These are phyloP conservation scores for Gallinago jamesoni DNA, from an alignment of 2,113 vertebrate genomes.

Conservation along the genomic window DNA sequence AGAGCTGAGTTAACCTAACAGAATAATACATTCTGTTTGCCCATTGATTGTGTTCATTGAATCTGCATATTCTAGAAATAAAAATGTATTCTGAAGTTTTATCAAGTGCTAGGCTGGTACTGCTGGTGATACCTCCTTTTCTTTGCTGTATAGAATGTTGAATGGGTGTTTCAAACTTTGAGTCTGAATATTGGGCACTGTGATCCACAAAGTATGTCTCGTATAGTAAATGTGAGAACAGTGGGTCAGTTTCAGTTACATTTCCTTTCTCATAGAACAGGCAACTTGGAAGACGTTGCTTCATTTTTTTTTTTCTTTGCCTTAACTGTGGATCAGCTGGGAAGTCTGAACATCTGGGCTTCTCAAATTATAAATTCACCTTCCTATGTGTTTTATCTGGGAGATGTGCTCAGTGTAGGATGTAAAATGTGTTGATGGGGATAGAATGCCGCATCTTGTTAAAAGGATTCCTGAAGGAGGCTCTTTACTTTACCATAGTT, in stretches of 20 bases:
- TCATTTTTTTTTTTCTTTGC: not conserved
- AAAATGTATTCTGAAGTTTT: not conserved
- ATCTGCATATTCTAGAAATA: not conserved
- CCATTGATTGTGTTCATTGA: not conserved
- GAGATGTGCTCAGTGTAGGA: not conserved
- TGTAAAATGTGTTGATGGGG: not conserved
- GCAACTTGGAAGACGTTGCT: not conserved
- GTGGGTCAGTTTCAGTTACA: not conserved
- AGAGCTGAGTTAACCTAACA: not conserved
- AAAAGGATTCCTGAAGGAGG: not conserved
- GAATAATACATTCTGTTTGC: not conserved
- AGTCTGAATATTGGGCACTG: not conserved
- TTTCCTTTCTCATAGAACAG: not conserved
- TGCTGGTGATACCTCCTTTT: not conserved
- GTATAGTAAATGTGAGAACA: fast-evolving
- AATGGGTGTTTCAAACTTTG: not conserved
- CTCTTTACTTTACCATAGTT: not conserved
- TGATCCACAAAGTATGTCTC: not conserved
- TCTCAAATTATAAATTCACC: not conserved
- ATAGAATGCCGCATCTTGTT: not conserved
- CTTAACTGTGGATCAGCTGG: not conserved
- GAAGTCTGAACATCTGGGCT: not conserved
- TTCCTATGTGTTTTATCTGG: not conserved
- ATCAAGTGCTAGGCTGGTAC: not conserved
- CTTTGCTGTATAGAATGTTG: not conserved